Evolutionary conservation across 1,140 invertebrate species (phyloP), one percentile per base, ranked within the genome.

Genomic region (Venustaconcha ellipsiformis): DNA sequence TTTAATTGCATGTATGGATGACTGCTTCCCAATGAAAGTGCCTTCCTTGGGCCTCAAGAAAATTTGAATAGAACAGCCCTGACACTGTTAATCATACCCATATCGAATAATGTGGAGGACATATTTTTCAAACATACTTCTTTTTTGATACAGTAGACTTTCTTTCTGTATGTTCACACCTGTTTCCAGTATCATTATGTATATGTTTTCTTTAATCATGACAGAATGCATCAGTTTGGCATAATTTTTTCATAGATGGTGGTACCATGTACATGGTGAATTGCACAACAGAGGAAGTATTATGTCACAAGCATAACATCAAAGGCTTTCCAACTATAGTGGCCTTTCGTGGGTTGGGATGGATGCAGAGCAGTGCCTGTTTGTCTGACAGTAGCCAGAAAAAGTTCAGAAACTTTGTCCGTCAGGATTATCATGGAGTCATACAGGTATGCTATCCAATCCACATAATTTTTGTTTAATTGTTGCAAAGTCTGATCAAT

Each of bases 371-470:
- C 2, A 68, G 60, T 58, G 60, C 58, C 15, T 83, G 82, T 70
- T 18, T 83, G 48, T 74, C 73, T 30, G 23, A 71, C 15, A 67
- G 68, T 58, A 70, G 69, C 57, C 30, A 57, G 37, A 57, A 62
- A 48, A 18, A 73, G 57, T 67, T 65, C 20, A 57, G 18, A 30
- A 71, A 69, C n/a, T 77, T 73, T 68, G 76, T 83, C 23, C 62
- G 80, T 56, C 48, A 82, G 57, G 82, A 83, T 64, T 83, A 83
- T 62, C 82, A 83, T 78, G 80, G 82, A 15, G 76, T 82, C 6
- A 72, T 83, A 59, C 56, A 63, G 74, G 82, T 83, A 57, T 57
- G 56, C 67, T 62, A 13, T 60, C 8, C 18, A 56, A 30, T 69
- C 18, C 37, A 65, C 20, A 65, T 48, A 48, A 48, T 11, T 48